Conservation (phyloP, 2,113 vertebrate genomes). For the Leptobrachium leishanense region DNA sequence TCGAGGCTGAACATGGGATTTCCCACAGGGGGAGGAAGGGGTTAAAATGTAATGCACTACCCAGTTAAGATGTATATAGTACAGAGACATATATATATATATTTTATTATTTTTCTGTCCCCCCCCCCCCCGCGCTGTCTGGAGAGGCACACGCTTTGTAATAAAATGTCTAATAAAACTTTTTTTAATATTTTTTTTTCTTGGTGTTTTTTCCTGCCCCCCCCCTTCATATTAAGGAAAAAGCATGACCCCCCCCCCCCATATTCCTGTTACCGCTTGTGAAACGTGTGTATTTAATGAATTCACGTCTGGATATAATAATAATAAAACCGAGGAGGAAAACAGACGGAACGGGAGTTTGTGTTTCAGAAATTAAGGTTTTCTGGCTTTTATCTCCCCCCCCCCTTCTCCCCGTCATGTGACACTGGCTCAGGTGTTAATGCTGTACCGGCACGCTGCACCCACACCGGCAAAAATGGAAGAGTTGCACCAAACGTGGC, state of each 20-base stretch:
- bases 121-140: neutral
- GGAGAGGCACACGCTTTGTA: neutral
- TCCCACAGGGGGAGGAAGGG: neutral
- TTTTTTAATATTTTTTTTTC: neutral
- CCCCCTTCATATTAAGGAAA: neutral
- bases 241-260: neutral
- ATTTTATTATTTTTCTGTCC: constrained; percentile 8
- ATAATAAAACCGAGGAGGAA: no score
- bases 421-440: no score
- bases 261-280: no score
- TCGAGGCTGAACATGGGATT: neutral
- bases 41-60: neutral
- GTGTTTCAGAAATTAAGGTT: neutral
- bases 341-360: no score
- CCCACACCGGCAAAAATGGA: no score
- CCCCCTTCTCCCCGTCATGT: no score
- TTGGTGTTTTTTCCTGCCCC: neutral
- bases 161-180: neutral
- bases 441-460: no score
- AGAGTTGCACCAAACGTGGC: no score
- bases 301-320: no score
- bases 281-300: no score
- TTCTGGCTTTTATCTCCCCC: no score
- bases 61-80: constrained; percentile 19
- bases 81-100: constrained; percentile 1